Conservation (phyloP, 1,140 invertebrate genomes). For the Homalodisca vitripennis region DNA sequence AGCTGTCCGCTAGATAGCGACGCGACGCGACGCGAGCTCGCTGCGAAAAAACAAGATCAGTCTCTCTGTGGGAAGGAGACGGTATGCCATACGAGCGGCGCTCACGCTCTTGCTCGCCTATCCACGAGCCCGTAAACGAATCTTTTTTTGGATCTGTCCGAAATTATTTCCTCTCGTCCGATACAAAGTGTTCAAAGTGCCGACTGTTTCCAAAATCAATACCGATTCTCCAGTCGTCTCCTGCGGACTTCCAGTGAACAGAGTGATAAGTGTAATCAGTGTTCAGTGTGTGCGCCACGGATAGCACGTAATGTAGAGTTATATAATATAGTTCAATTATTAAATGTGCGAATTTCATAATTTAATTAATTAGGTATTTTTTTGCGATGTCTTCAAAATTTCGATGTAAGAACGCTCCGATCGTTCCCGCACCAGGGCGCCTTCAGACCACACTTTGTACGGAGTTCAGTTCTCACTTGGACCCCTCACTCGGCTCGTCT, state of each 20-base stretch:
- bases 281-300: background rate
- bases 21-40: background rate
- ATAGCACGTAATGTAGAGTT: background rate
- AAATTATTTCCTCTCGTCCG: no score
- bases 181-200: no score
- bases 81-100: background rate
- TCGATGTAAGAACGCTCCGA: background rate
- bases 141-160: no score
- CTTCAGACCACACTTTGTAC: background rate
- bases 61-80: slow-evolving; percentile 1
- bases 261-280: no score
- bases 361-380: background rate
- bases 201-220: no score
- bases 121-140: background rate
- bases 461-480: background rate
- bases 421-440: background rate
- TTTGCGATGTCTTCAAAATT: slow-evolving; percentile 1
- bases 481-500: slow-evolving; percentile 12
- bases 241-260: no score
- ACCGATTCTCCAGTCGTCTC: no score
- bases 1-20: background rate
- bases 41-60: slow-evolving; percentile 2
- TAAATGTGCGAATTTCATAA: slow-evolving; percentile 1
- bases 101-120: background rate
- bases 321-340: background rate